Percentiles rank a stretch among this genome's conserved stretches.
These are phyloP conservation scores for Caenorhabditis uteleia DNA, from an alignment of 2,888 invertebrate genomes.

Conservation along the genomic window DNA sequence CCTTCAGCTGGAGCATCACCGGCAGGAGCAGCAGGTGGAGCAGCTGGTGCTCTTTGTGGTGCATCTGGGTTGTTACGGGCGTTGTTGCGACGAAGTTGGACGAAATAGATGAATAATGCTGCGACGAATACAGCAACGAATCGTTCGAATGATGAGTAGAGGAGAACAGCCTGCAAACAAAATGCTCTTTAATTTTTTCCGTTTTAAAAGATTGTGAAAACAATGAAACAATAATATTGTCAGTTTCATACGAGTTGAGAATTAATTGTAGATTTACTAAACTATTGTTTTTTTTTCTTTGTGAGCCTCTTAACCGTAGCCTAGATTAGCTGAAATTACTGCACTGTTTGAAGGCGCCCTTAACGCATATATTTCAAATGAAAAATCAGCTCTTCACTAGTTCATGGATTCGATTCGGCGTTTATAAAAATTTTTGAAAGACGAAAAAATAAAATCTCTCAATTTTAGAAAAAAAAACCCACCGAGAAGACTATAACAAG, in stretches of 20 bases:
- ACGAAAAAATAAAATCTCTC: neutral
- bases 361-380: too few relatives aligned
- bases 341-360: too few relatives aligned
- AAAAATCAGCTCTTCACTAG: too few relatives aligned
- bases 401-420: too few relatives aligned
- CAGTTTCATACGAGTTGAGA: too few relatives aligned
- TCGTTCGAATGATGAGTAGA: slow-evolving; percentile 48
- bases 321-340: too few relatives aligned
- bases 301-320: too few relatives aligned
- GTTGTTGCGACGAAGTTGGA: slow-evolving; percentile 37
- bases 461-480: neutral
- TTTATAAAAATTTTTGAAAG: too few relatives aligned
- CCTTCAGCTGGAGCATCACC: slow-evolving; percentile 7
- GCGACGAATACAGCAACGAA: slow-evolving; percentile 34
- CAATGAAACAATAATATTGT: too few relatives aligned
- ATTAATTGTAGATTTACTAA: too few relatives aligned
- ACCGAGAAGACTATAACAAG: slow-evolving; percentile 39
- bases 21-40: slow-evolving; percentile 12
- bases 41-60: neutral
- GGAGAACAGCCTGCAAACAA: slow-evolving; percentile 29
- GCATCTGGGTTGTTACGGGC: slow-evolving; percentile 14
- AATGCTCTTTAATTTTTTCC: too few relatives aligned
- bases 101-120: slow-evolving; percentile 38
- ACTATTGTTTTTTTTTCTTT: too few relatives aligned
- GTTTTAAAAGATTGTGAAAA: neutral